phyloP scores from a whole-genome alignment of 2,797 vertebrate genomes.

The Typhlichthys eigenmanni region DNA sequence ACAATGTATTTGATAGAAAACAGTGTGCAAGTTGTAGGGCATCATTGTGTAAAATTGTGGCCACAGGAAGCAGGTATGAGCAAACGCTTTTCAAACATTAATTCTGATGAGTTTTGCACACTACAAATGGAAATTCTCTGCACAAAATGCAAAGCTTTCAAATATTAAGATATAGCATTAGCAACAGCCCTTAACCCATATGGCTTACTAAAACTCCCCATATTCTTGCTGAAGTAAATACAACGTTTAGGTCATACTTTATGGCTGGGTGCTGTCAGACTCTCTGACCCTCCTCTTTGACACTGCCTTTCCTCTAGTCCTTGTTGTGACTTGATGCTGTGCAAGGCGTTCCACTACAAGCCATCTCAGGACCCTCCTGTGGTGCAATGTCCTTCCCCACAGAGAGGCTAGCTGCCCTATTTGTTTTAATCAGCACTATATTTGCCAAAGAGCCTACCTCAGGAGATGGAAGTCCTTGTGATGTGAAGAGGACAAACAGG shows the following conservation, averaged over 20 bases:
- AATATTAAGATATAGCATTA: too few species aligned
- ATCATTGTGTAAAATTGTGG: neutral
- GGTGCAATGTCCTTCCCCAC: slow-evolving; percentile 60
- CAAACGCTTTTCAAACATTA: too few species aligned
- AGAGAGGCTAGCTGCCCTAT: slow-evolving; percentile 53
- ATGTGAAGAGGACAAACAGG: slow-evolving; percentile 46
- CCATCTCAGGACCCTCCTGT: slow-evolving; percentile 56
- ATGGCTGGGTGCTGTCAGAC: slow-evolving; percentile 6
- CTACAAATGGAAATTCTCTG: too few species aligned
- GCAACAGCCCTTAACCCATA: too few species aligned
- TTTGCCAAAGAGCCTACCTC: slow-evolving; percentile 74
- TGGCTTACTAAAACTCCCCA: neutral
- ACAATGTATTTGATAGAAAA: too few species aligned
- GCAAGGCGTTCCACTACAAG: slow-evolving; percentile 29
- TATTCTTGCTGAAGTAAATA: neutral
- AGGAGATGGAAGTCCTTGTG: slow-evolving; percentile 66
- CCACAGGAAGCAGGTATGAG: too few species aligned
- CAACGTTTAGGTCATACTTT: neutral
- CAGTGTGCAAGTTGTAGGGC: neutral
- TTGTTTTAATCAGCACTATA: slow-evolving; percentile 76
- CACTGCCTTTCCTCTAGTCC: slow-evolving; percentile 39
- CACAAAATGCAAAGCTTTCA: too few species aligned
- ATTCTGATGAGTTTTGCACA: too few species aligned
- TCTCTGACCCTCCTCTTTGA: neutral
- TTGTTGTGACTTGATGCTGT: neutral